Base-by-base conservation (phyloP, 2,888 invertebrate species). In the Temnothorax ravouxi region DNA sequence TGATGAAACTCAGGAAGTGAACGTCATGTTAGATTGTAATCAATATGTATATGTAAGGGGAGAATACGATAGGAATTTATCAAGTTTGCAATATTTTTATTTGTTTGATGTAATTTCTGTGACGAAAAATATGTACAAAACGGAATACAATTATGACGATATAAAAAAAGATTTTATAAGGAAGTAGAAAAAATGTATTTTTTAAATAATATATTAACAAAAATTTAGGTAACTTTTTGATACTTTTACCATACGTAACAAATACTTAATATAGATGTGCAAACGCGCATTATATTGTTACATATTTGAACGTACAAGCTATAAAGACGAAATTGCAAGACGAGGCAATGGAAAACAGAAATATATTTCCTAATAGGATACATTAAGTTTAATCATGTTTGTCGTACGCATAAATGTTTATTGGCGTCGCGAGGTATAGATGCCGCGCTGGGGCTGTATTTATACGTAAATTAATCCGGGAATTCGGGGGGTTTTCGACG, bases 391-490 rank as follows among this genome's bases (percentile, higher is more conserved):
- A 41, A 62, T 64, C 41, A 25, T 11, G 29, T 66, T 15, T n/a
- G 41, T 54, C 25, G 25, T 44, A 50, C 21, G 34, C 25, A 38
- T 38, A 52, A 29, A 76, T 76, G 62, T 50, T 62, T 75, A 75
- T 75, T 62, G 21, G 64, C 38, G 18, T 44, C 29, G 44, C 74
- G 34, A 34, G n/a, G 9, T 34, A 18, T 44, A 21, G 41, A 44
- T 54, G 77, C 41, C 1, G 52, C 18, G 21, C 18, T 4, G 64
- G 8, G 52, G 6, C 5, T 77, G 76, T 44, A 29, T 54, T 66
- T 56, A 47, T 47, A 25, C 44, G 54, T 66, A 66, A 66, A 77
- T 77, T 77, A 77, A 77, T 56, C 25, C 64, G 41, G 25, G 54
- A 47, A 54, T 66, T 66, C n/a, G 41, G 54, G n/a, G 15, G 13